A percentile compares a stretch with the other conserved stretches of the same genome.
These are phyloP conservation scores for Rhabdornis inornatus DNA, from an alignment of 2,113 vertebrate genomes.

Conservation along the genomic window DNA sequence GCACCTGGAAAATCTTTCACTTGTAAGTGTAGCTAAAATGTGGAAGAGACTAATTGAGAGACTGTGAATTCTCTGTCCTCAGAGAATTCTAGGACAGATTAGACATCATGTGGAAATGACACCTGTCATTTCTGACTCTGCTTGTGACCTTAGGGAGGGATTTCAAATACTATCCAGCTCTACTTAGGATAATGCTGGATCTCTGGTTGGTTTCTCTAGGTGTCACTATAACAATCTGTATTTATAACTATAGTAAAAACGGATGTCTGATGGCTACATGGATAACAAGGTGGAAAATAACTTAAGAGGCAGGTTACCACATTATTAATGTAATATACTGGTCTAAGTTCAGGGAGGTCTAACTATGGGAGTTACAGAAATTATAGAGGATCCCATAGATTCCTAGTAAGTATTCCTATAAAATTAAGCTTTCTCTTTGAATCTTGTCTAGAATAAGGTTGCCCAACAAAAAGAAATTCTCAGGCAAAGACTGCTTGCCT, in stretches of 20 bases:
- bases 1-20: background rate
- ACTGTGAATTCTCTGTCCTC: background rate
- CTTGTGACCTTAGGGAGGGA: background rate
- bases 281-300: background rate
- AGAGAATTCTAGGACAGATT: background rate
- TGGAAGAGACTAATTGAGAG: background rate
- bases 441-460: background rate
- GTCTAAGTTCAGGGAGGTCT: background rate
- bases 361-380: background rate
- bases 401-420: background rate
- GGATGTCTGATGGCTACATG: background rate
- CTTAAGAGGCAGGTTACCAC: background rate
- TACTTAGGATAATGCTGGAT: background rate
- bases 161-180: background rate
- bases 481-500: background rate
- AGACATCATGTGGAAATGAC: background rate
- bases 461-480: background rate
- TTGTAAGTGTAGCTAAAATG: background rate
- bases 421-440: background rate
- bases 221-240: conserved; percentile 12
- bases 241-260: background rate
- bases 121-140: background rate
- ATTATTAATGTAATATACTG: background rate
- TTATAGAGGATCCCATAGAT: background rate
- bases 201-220: background rate